A percentile compares a stretch with the other conserved stretches of the same genome.
phyloP scores from a whole-genome alignment of 2,113 vertebrate genomes.

The Pseudopodoces humilis region DNA sequence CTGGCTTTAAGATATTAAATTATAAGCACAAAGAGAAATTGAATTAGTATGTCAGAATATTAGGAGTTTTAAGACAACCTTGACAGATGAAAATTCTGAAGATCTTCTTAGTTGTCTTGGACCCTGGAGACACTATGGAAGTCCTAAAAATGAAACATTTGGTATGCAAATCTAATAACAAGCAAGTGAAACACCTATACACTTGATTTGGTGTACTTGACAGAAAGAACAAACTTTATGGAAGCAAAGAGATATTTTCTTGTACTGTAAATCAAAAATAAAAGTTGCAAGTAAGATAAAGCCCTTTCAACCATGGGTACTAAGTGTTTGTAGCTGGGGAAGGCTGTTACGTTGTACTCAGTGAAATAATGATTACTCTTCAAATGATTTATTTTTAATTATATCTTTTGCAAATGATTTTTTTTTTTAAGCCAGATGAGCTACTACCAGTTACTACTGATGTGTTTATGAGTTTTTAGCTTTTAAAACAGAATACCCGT shows the following conservation, averaged over 20 bases:
- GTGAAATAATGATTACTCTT: background rate
- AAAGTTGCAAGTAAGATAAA: background rate
- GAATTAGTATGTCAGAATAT: background rate
- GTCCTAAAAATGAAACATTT: background rate
- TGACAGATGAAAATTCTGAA: background rate
- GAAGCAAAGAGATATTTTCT: background rate
- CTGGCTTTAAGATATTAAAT: background rate
- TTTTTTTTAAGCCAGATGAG: background rate
- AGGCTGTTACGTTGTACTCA: background rate
- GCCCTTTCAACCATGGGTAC: background rate
- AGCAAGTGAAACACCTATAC: background rate
- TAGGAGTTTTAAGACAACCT: background rate
- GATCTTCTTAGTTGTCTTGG: background rate
- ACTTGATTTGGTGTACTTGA: background rate
- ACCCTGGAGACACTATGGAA: background rate
- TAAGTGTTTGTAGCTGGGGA: background rate
- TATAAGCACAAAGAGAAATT: background rate
- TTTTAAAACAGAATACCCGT: background rate
- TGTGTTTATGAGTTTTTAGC: background rate
- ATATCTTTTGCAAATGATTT: background rate
- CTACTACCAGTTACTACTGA: background rate
- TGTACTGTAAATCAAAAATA: background rate
- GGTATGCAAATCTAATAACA: too few relatives aligned
- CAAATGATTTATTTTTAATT: background rate
- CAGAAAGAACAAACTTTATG: background rate